Percentiles rank a stretch among this genome's conserved stretches.
Conservation (phyloP, 2,797 vertebrate genomes). For the Rhinophrynus dorsalis region DNA sequence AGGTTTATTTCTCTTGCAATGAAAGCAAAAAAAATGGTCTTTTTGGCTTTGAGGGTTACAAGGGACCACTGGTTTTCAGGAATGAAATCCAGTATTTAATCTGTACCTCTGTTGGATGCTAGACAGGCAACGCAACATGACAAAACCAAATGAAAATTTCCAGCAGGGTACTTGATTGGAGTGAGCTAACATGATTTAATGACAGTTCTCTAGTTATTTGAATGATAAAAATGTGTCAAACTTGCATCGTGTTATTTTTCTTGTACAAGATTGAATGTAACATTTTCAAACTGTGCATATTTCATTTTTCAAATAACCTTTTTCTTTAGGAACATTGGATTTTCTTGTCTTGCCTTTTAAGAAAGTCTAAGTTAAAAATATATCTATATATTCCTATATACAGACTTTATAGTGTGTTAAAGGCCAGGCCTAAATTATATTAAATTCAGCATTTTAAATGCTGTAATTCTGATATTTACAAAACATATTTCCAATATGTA, state of each 20-base stretch:
- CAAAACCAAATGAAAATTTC: slow-evolving; percentile 49
- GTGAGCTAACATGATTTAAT: slow-evolving; percentile 50
- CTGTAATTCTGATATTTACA: too few species aligned
- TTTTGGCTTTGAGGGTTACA: slow-evolving; percentile 47
- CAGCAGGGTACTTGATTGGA: slow-evolving; percentile 48
- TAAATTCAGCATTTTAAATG: not conserved
- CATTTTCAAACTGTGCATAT: slow-evolving; percentile 26
- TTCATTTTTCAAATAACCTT: slow-evolving; percentile 11
- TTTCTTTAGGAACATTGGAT: slow-evolving; percentile 1
- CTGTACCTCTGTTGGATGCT: slow-evolving; percentile 48
- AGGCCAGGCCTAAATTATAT: not conserved
- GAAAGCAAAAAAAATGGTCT: slow-evolving; percentile 29
- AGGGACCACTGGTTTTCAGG: slow-evolving; percentile 47
- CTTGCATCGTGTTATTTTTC: slow-evolving; percentile 38
- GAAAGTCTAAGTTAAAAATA: not conserved
- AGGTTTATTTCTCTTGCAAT: slow-evolving; percentile 41
- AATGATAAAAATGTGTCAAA: slow-evolving; percentile 46
- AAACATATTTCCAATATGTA: too few species aligned
- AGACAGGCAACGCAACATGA: slow-evolving; percentile 47
- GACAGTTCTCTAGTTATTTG: slow-evolving; percentile 48
- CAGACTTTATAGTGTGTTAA: not conserved
- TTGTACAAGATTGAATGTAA: slow-evolving; percentile 20
- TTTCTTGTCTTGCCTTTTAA: not conserved
- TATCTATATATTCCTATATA: not conserved
- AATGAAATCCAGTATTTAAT: slow-evolving; percentile 50